Evolutionary conservation across 2,113 vertebrate species (phyloP).

Genomic region (Apeltes quadracus): DNA sequence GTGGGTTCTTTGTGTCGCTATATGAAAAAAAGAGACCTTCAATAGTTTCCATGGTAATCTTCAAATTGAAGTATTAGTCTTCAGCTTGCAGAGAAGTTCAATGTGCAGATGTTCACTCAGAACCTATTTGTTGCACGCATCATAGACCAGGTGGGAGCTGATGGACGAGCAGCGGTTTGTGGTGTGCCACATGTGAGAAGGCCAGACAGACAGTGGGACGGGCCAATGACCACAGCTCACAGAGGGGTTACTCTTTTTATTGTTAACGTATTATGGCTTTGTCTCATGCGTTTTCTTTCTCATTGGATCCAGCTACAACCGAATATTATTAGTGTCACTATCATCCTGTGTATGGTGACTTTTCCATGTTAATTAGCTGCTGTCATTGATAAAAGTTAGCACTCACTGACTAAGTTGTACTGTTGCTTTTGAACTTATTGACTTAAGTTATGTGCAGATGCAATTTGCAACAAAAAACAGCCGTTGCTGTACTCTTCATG

Average conservation of each 20-base stretch:
- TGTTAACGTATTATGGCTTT: too few species aligned
- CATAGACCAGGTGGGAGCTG: slow-evolving; percentile 15
- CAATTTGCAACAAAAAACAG: too few species aligned
- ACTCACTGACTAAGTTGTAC: background rate
- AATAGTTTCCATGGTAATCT: background rate
- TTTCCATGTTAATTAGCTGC: background rate
- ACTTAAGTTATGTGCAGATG: background rate
- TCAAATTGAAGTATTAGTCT: slow-evolving; percentile 5
- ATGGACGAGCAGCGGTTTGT: slow-evolving; percentile 56
- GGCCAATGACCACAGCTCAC: slow-evolving; percentile 70
- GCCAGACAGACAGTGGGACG: slow-evolving; percentile 56
- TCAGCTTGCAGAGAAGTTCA: too few species aligned
- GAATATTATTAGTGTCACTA: background rate
- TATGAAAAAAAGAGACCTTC: background rate
- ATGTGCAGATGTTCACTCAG: background rate
- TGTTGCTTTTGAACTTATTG: too few species aligned
- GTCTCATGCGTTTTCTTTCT: background rate
- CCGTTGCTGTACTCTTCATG: background rate
- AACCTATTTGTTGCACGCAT: background rate
- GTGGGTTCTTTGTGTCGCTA: slow-evolving; percentile 6
- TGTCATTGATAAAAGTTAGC: background rate
- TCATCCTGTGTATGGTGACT: background rate
- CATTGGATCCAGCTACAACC: background rate
- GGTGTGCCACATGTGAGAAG: slow-evolving; percentile 64
- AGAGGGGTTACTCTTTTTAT: too few species aligned